phyloP scores from a whole-genome alignment of 2,888 invertebrate genomes.

The Cylloceria caligata region DNA sequence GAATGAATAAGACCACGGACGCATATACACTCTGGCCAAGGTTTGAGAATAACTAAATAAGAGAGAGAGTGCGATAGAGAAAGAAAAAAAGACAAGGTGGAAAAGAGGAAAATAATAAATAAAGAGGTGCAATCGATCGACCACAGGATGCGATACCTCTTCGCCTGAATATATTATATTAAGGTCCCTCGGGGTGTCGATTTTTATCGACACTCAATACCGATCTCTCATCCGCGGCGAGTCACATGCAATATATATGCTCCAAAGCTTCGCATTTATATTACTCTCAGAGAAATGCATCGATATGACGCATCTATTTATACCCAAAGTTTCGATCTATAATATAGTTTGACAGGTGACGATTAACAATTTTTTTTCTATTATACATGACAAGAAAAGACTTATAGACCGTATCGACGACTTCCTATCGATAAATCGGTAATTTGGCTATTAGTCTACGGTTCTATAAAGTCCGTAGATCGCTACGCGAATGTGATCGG shows the following conservation, averaged over 20 bases:
- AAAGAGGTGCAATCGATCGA: constrained; percentile 40
- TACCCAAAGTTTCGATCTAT: neutral
- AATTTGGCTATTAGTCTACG: constrained; percentile 30
- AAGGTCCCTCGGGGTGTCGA: constrained; percentile 63
- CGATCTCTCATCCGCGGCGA: constrained; percentile 60
- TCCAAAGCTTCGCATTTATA: neutral
- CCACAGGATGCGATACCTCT: constrained; percentile 48
- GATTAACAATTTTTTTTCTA: neutral
- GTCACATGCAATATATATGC: constrained; percentile 46
- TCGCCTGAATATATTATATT: constrained; percentile 7
- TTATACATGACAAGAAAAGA: constrained; percentile 14
- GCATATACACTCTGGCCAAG: constrained; percentile 45
- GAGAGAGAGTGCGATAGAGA: too few species aligned
- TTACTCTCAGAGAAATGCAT: constrained; percentile 9
- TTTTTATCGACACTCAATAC: constrained; percentile 77
- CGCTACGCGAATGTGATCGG: neutral
- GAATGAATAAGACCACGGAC: constrained; percentile 40
- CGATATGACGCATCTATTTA: neutral
- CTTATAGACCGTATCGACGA: constrained; percentile 14
- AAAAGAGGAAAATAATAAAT: constrained; percentile 42
- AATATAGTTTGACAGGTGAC: constrained; percentile 28
- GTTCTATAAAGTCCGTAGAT: constrained; percentile 21
- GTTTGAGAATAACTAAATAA: constrained; percentile 56
- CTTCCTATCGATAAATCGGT: constrained; percentile 23
- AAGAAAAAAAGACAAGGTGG: constrained; percentile 39